Conservation (phyloP, 2,113 vertebrate genomes). For the Pedetes capensis region DNA sequence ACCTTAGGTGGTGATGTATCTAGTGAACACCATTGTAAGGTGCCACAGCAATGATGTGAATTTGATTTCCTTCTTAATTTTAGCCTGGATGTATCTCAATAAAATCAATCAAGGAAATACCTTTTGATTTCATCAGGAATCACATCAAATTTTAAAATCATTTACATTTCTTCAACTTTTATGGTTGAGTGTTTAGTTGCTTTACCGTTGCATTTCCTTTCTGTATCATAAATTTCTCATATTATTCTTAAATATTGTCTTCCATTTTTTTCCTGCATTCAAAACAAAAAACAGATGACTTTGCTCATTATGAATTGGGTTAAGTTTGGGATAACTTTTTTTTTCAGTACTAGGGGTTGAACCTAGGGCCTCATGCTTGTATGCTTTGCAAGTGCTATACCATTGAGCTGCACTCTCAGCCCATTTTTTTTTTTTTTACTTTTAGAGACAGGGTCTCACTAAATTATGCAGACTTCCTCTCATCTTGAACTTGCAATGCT, state of each 20-base stretch:
- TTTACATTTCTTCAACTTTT: not conserved
- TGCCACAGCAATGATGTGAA: not conserved
- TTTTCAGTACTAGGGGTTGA: too few relatives aligned
- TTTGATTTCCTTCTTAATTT: constrained; percentile 25
- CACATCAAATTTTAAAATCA: not conserved
- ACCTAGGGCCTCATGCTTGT: too few relatives aligned
- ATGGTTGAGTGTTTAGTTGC: constrained; percentile 13
- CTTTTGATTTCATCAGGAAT: constrained; percentile 24
- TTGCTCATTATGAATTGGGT: not conserved
- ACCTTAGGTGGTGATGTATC: not conserved
- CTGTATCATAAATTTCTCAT: not conserved
- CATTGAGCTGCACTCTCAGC: too few relatives aligned
- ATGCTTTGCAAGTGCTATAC: too few relatives aligned
- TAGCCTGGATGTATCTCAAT: constrained; percentile 51
- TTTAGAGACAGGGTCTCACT: too few relatives aligned
- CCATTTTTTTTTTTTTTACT: too few relatives aligned
- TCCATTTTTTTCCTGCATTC: not conserved
- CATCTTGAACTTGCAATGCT: too few relatives aligned
- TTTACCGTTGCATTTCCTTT: not conserved
- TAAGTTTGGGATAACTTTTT: not conserved
- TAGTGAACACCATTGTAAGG: not conserved
- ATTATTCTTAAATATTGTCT: constrained; percentile 2
- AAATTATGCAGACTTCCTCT: too few relatives aligned
- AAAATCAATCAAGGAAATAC: constrained; percentile 5
- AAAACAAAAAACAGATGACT: not conserved